phyloP scores from a whole-genome alignment of 2,113 vertebrate genomes.

The Aptenodytes patagonicus region DNA sequence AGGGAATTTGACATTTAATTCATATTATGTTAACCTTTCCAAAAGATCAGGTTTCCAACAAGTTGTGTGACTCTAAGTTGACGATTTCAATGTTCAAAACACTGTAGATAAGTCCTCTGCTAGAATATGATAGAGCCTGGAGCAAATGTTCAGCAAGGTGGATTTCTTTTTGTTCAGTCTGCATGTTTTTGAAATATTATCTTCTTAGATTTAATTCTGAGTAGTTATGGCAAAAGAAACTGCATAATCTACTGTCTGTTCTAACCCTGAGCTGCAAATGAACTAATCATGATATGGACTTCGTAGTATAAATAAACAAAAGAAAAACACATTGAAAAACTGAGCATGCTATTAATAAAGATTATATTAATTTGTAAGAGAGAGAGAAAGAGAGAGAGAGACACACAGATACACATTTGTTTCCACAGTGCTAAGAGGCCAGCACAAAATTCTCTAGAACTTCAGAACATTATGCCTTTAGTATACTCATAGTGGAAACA shows the following conservation, averaged over 20 bases:
- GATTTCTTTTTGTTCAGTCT: neutral
- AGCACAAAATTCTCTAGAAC: neutral
- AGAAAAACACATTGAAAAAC: neutral
- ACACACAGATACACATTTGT: neutral
- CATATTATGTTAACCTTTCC: neutral
- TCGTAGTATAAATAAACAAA: neutral
- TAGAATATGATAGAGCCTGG: neutral
- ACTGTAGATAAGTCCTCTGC: neutral
- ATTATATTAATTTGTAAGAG: neutral
- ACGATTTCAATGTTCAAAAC: neutral
- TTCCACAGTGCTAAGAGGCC: neutral
- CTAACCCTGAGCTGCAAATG: neutral
- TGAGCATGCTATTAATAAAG: neutral
- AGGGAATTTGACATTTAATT: neutral
- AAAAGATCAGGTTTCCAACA: neutral
- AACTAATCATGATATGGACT: neutral
- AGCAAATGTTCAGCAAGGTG: neutral
- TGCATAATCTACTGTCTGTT: neutral
- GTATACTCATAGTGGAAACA: neutral
- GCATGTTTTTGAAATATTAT: neutral
- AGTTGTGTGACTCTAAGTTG: neutral
- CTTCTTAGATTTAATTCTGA: neutral
- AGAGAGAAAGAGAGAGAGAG: neutral
- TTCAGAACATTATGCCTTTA: neutral
- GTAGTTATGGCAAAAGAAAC: neutral